Percentiles rank a stretch among this genome's conserved stretches.
These are phyloP conservation scores for Xenopus petersii DNA, from an alignment of 2,797 vertebrate species.

Conservation along the genomic window DNA sequence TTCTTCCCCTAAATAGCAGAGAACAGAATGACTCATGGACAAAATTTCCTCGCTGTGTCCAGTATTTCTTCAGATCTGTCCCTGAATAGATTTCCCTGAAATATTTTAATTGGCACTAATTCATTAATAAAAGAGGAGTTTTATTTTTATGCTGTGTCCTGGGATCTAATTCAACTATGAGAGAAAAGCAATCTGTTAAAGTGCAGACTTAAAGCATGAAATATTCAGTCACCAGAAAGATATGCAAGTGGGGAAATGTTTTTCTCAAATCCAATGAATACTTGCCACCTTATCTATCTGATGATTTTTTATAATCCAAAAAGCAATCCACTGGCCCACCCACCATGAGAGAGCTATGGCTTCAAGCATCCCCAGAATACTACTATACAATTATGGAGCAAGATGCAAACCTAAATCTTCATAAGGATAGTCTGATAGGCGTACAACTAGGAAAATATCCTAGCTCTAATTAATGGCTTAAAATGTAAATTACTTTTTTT, in stretches of 20 bases:
- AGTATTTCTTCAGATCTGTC: slow-evolving; percentile 30
- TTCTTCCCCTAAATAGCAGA: slow-evolving; percentile 20
- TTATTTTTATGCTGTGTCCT: slow-evolving; percentile 37
- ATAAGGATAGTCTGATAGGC: no score
- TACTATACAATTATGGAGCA: no score
- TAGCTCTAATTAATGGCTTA: no score
- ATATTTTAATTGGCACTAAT: slow-evolving; percentile 54
- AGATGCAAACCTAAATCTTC: no score
- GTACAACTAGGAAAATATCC: no score
- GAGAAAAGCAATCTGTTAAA: slow-evolving; percentile 30
- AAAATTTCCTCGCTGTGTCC: slow-evolving; percentile 31
- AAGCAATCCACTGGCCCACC: no score
- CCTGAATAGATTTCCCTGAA: slow-evolving; percentile 52
- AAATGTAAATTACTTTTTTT: no score
- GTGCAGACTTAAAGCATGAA: slow-evolving; percentile 19
- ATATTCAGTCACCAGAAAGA: slow-evolving; percentile 22
- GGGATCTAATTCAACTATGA: slow-evolving; percentile 41
- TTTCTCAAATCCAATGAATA: neutral
- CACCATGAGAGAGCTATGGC: no score
- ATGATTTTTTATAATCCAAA: neutral
- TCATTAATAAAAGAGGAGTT: slow-evolving; percentile 45
- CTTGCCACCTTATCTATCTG: neutral
- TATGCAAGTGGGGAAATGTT: slow-evolving; percentile 7
- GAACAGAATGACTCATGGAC: slow-evolving; percentile 30
- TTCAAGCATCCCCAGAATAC: no score